Evolutionary conservation across 2,113 vertebrate genomes (phyloP).

Genomic region (Calyptomena viridis): DNA sequence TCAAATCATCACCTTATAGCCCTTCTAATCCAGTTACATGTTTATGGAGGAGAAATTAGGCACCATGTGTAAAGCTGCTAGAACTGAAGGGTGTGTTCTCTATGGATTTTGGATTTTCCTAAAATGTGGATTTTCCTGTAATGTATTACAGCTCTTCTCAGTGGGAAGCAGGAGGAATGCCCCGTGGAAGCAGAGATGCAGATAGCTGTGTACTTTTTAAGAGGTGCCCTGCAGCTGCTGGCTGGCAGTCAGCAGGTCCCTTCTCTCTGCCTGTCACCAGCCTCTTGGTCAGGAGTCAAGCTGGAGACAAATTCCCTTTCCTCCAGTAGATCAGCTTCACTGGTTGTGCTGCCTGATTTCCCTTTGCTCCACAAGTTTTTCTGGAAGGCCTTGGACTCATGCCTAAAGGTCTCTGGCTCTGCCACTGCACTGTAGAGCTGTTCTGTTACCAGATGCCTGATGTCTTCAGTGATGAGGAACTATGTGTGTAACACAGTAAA

Average conservation of each 20-base stretch:
- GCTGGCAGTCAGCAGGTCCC: not conserved
- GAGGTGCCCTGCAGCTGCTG: not conserved
- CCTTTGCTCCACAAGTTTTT: not conserved
- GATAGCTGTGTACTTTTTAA: not conserved
- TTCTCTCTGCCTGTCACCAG: not conserved
- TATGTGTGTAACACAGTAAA: fast-evolving
- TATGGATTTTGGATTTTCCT: not conserved
- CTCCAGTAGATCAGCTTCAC: not conserved
- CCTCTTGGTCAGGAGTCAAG: not conserved
- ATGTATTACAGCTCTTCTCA: not conserved
- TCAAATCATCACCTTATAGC: not conserved
- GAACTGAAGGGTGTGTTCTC: not conserved
- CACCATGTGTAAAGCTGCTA: not conserved
- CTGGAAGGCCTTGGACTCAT: not conserved
- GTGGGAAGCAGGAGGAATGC: not conserved
- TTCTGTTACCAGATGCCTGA: not conserved
- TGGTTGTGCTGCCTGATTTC: too few species aligned
- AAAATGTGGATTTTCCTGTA: not conserved
- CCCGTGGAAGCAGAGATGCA: not conserved
- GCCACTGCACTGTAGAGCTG: not conserved
- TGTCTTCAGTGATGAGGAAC: not conserved
- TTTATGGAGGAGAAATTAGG: not conserved
- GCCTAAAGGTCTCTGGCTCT: not conserved
- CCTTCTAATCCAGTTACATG: not conserved
- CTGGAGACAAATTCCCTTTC: not conserved